Base-by-base conservation (phyloP, 2,113 vertebrate species). In the Salminus brasiliensis region DNA sequence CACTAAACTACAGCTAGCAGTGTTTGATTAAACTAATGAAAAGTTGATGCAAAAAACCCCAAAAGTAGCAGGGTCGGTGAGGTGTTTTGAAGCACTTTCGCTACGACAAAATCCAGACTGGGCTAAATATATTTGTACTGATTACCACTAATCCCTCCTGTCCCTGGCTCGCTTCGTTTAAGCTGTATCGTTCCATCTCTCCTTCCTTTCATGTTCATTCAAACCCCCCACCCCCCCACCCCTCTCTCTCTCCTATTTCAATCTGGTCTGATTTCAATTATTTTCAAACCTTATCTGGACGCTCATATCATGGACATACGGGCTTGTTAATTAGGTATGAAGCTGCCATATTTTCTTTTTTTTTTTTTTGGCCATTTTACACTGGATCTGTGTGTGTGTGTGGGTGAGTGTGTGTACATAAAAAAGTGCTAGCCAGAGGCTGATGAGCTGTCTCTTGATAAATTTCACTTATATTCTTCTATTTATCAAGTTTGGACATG, bases 261-360 rank as follows among this genome's bases (percentile, higher is more conserved):
- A 18, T 69, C 23, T 18, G 66, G 66, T 49, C 43, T 16, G 41
- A 27, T 47, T 70, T 29, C n/a, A 49, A 70, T 47, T 47, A 47
- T 60, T 60, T 60, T 60, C 5, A 60, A 60, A 30, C 57, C 57
- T 60, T 60, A 60, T 60, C 57, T 60, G 27, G 57, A 60, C 12
- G 25, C 29, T 60, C 13, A 29, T 60, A 30, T 11, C 16, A 27
- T 25, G 57, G 27, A 30, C 5, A 60, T 60, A 60, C 57, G 29
- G 57, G 25, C 57, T 29, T 60, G 57, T 29, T 60, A 60, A 60
- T 29, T 60, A 60, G 57, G 10, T 30, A 29, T 60, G 57, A 12
- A 29, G 57, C 27, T 60, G 25, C 27, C 15, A 30, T 60, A 29
- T 29, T 43, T 8, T 11, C 3, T 1, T 3, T 2, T 5, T 8